Evolutionary conservation across 1,140 invertebrate species (phyloP).

Genomic region (Drosophila subobscura): DNA sequence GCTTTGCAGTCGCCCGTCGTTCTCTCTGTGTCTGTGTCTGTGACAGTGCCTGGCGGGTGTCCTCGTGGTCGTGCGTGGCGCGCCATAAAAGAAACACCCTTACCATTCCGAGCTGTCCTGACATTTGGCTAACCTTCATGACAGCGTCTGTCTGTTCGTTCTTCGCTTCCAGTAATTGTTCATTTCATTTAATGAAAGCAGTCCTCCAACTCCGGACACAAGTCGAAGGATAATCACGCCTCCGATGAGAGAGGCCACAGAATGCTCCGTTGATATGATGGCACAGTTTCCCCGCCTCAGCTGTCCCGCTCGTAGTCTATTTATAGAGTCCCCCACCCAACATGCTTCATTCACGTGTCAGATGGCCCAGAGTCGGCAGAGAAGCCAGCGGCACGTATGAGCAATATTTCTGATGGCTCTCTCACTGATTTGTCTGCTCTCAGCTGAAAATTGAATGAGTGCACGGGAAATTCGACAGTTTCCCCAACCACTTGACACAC

Average conservation of each 20-base stretch:
- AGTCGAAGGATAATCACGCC: slow-evolving; percentile 20
- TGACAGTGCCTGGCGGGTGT: not conserved
- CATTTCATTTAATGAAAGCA: slow-evolving; percentile 50
- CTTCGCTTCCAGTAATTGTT: slow-evolving; percentile 47
- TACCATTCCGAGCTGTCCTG: slow-evolving; percentile 24
- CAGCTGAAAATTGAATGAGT: slow-evolving; percentile 42
- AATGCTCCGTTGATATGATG: slow-evolving; percentile 8
- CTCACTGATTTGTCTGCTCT: not conserved
- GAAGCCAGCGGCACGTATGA: slow-evolving; percentile 50
- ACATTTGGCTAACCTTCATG: slow-evolving; percentile 63
- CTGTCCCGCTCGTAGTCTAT: slow-evolving; percentile 30
- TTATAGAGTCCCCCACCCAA: slow-evolving; percentile 34
- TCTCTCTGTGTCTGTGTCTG: not conserved
- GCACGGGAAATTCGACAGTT: slow-evolving; percentile 35
- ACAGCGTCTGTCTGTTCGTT: slow-evolving; percentile 29
- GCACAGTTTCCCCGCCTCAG: slow-evolving; percentile 23
- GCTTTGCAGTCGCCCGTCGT: not conserved
- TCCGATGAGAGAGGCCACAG: not conserved
- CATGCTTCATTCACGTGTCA: slow-evolving; percentile 71
- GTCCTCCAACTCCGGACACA: not conserved
- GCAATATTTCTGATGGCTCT: slow-evolving; percentile 26
- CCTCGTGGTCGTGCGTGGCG: slow-evolving; percentile 37
- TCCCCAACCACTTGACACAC: slow-evolving; percentile 50
- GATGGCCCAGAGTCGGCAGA: slow-evolving; percentile 13
- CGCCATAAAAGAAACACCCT: slow-evolving; percentile 25